phyloP scores from a whole-genome alignment of 2,797 vertebrate genomes.

The Peromyscus aztecus region DNA sequence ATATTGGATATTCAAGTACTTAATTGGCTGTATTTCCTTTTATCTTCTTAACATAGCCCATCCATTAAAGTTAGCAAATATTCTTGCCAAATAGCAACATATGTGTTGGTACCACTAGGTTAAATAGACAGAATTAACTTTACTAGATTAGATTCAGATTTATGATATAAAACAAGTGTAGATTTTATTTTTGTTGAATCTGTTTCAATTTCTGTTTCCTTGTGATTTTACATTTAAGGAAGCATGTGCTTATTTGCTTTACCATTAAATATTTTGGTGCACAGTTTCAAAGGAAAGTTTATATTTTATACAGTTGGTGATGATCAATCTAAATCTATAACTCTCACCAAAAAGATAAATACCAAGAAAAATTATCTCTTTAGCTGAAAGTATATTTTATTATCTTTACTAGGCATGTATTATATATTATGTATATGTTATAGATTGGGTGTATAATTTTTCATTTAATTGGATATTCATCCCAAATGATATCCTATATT shows the following conservation, averaged over 20 bases:
- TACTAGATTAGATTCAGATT: constrained; percentile 12
- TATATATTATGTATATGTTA: not conserved
- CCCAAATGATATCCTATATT: not conserved
- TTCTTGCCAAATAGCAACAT: not conserved
- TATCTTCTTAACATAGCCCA: not conserved
- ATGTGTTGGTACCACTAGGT: not conserved
- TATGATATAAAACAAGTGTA: not conserved
- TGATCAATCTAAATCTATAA: not conserved
- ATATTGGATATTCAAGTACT: not conserved
- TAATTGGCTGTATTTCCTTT: not conserved
- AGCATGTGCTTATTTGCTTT: not conserved
- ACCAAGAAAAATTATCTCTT: not conserved
- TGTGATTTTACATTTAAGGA: constrained; percentile 5
- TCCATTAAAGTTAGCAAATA: constrained; percentile 45
- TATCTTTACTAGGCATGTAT: not conserved
- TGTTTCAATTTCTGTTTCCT: not conserved
- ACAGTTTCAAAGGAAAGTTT: constrained; percentile 14
- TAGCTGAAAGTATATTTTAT: constrained; percentile 15
- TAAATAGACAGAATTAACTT: not conserved
- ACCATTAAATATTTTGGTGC: not conserved
- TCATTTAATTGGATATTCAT: not conserved
- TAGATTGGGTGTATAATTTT: not conserved
- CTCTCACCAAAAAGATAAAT: not conserved
- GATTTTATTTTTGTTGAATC: not conserved
- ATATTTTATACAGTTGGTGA: not conserved